Conservation (phyloP, 2,797 vertebrate genomes). For the Acestrorhynchus altus region DNA sequence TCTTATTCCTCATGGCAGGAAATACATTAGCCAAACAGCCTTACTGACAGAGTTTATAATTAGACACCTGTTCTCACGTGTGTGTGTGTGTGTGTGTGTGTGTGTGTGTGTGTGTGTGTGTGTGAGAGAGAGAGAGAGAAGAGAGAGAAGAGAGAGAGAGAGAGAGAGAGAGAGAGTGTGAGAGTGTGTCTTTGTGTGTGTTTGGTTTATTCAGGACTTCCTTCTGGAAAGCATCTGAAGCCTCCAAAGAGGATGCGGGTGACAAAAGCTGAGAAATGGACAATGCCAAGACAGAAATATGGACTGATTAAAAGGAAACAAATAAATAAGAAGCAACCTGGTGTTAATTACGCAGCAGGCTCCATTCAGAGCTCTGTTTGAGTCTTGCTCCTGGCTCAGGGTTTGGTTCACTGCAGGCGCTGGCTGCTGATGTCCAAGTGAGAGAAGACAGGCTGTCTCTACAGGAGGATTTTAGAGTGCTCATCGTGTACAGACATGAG, state of each 20-base stretch:
- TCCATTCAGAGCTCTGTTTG: not conserved
- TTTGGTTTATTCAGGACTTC: not conserved
- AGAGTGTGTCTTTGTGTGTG: not conserved
- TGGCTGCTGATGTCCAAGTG: not conserved
- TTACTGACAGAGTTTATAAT: slow-evolving; percentile 10
- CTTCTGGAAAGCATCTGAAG: not conserved
- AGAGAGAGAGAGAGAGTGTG: too few species aligned
- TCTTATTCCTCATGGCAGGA: not conserved
- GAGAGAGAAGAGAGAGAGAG: too few species aligned
- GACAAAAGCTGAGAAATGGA: not conserved
- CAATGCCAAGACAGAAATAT: too few species aligned
- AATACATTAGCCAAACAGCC: slow-evolving; percentile 8
- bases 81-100: not conserved
- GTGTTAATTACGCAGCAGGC: not conserved
- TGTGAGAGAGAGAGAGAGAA: too few species aligned
- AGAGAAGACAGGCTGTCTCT: not conserved
- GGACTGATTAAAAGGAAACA: not conserved
- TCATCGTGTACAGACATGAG: too few species aligned
- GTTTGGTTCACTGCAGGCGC: not conserved
- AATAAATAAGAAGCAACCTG: not conserved
- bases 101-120: not conserved
- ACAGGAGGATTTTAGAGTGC: not conserved
- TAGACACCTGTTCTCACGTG: slow-evolving; percentile 33
- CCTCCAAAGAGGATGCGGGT: not conserved
- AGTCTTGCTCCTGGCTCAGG: not conserved